A percentile compares a stretch with the other conserved stretches of the same genome.
Evolutionary conservation across 1,140 invertebrate genomes (phyloP).

Genomic region (Zaprionus lachaisei): DNA sequence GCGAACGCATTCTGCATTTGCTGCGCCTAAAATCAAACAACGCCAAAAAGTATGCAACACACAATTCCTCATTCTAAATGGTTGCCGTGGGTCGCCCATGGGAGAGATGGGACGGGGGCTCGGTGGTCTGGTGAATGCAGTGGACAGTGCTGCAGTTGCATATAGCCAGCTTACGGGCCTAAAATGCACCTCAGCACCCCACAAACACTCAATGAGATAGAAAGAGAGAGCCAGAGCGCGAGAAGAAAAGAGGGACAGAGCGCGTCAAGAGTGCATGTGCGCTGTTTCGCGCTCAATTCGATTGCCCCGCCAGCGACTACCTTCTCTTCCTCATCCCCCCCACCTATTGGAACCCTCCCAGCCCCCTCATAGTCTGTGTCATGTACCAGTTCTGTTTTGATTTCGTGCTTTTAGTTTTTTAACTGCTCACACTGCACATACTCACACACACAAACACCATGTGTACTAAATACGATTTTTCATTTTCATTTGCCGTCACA

Average conservation of each 20-base stretch:
- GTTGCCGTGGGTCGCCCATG: neutral
- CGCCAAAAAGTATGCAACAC: conserved; percentile 77
- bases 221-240: neutral
- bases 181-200: conserved; percentile 47
- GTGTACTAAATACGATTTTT: conserved; percentile 72
- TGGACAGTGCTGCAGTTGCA: conserved; percentile 38
- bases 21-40: conserved; percentile 80
- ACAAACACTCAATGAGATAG: conserved; percentile 13
- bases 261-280: conserved; percentile 38
- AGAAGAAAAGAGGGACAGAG: neutral
- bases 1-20: conserved; percentile 71
- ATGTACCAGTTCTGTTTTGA: conserved; percentile 77
- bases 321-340: neutral
- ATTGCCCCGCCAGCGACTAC: conserved; percentile 43
- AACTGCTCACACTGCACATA: neutral
- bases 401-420: conserved; percentile 57
- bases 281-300: conserved; percentile 54
- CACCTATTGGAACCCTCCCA: neutral
- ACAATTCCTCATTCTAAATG: conserved; percentile 21
- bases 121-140: neutral
- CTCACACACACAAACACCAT: conserved; percentile 28
- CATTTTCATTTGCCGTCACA: conserved; percentile 70
- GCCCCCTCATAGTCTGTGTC: conserved; percentile 36
- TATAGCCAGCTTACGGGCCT: conserved; percentile 43
- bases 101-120: neutral